Conservation (phyloP, 2,113 vertebrate species). For the Anarhynchus alexandrinus region DNA sequence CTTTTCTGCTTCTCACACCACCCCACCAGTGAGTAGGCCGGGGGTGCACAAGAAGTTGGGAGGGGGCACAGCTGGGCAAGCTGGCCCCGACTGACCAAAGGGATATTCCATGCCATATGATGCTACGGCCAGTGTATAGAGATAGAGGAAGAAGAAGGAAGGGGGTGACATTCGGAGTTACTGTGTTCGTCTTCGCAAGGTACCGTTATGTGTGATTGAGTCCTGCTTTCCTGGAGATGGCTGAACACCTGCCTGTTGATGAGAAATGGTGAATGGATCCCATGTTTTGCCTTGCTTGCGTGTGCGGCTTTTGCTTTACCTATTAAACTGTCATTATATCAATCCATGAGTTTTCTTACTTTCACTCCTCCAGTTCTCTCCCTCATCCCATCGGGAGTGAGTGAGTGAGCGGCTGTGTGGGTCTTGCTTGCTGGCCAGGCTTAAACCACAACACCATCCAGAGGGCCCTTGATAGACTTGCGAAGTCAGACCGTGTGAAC, state of each 20-base stretch:
- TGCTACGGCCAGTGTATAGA: neutral
- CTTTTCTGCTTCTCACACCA: neutral
- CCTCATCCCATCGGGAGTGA: too few relatives aligned
- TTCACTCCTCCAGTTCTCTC: neutral
- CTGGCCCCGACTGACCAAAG: neutral
- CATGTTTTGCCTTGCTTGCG: neutral
- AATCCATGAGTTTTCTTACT: neutral
- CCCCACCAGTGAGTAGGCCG: too few relatives aligned
- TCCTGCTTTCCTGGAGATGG: neutral
- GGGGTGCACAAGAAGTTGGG: too few relatives aligned
- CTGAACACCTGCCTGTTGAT: neutral
- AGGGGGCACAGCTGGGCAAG: neutral
- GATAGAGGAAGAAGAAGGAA: neutral
- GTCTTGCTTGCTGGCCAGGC: neutral
- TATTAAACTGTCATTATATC: too few relatives aligned
- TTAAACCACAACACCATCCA: neutral
- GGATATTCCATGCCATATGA: neutral
- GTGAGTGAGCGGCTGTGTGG: neutral
- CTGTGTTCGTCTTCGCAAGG: neutral
- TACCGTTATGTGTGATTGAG: rapidly evolving
- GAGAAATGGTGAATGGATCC: neutral
- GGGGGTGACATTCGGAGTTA: neutral
- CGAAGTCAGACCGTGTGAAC: neutral
- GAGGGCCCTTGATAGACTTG: neutral
- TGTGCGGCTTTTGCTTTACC: too few relatives aligned